A percentile compares a stretch with the other conserved stretches of the same genome.
Conservation (phyloP, 2,797 vertebrate genomes). For the Molossus alvarezi region DNA sequence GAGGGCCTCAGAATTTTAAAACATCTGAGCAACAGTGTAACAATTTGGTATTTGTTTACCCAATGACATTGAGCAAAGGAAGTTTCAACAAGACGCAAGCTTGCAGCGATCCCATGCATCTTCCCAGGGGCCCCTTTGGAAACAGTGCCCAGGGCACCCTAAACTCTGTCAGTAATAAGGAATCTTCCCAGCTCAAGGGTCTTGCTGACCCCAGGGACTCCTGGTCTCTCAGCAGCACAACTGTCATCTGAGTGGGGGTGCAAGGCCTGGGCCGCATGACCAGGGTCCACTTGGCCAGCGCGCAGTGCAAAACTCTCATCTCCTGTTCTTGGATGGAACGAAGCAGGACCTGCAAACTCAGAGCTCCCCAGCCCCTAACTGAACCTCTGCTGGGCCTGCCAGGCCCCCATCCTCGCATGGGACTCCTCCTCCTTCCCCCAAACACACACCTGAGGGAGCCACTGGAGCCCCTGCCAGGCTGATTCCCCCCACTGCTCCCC, state of each 20-base stretch:
- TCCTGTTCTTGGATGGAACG: not conserved
- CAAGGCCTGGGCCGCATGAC: not conserved
- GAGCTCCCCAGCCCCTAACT: not conserved
- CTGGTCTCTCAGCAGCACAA: not conserved
- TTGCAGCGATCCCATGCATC: fast-evolving
- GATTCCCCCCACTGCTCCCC: fast-evolving
- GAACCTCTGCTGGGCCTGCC: not conserved
- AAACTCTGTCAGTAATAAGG: too few relatives aligned
- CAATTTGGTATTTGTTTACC: not conserved
- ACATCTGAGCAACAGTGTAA: not conserved
- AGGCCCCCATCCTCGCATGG: fast-evolving
- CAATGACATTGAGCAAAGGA: not conserved
- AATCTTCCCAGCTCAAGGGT: fast-evolving
- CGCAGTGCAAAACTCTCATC: not conserved
- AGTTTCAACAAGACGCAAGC: not conserved
- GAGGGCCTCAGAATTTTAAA: not conserved
- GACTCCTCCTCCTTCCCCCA: not conserved
- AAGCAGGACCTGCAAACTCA: not conserved
- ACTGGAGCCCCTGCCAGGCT: not conserved
- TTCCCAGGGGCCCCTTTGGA: not conserved
- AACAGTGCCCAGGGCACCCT: fast-evolving
- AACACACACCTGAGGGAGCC: not conserved
- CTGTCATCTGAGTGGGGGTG: not conserved
- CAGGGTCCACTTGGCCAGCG: not conserved
- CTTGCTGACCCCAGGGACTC: not conserved